Evolutionary conservation across 2,888 invertebrate species (phyloP), one percentile per base, ranked within the genome.

Genomic region (Pammene aurita): DNA sequence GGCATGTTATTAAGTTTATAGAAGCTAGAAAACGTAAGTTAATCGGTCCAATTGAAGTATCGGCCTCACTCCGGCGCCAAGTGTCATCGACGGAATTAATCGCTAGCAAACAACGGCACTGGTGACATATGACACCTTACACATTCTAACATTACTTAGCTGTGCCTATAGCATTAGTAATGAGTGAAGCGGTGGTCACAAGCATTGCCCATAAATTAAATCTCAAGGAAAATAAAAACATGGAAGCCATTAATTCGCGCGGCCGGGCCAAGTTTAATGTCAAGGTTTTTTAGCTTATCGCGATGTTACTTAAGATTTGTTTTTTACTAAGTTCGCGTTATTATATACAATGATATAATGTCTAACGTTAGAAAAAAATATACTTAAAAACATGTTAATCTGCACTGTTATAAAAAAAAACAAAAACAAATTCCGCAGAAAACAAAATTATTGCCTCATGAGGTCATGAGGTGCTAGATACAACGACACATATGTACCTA

Each of bases 151-250:
- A 89, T 89, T 86, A 87, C 83, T 86, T 83, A 84, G 81, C 81
- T 78, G 81, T 81, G 85, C 79, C 84, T 82, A 81, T 79, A 85
- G 87, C 87, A 88, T 89, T 89, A 85, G 88, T 90, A 88, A 89
- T 87, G 88, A 89, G 88, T 88, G 90, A 89, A 88, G 87, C 86
- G 80, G 84, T 80, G 83, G 84, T 83, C 83, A 83, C 87, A 84
- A 87, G 82, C 88, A 79, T 81, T 83, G 87, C 81, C 86, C 87
- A 91, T 92, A 91, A 92, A 92, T 92, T 91, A 90, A 90, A 91
- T 90, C 92, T 92, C 90, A 89, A 91, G 92, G 90, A 91, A 91
- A 91, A 91, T 91, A 90, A 92, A 92, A 92, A 92, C 92, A 88
- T 90, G 90, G 92, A 92, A 91, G 90, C 89, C 89, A 92, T 92